These are phyloP conservation scores for Pocillopora meandrina DNA, from an alignment of 92 coral and sea anemone species.

Conservation along the genomic window DNA sequence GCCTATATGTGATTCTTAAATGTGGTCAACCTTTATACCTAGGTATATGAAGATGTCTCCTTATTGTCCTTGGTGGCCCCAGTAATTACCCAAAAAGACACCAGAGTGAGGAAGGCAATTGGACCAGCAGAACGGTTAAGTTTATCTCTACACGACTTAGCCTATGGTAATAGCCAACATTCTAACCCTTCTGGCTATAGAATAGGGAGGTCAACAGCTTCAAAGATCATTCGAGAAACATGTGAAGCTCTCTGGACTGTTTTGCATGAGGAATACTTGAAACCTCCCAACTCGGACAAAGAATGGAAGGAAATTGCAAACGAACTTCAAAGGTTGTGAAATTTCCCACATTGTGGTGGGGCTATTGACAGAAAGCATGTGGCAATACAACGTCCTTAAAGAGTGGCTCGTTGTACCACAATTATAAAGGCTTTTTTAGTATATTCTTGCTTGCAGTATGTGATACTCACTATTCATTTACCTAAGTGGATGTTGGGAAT, in stretches of 20 bases:
- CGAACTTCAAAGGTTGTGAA: constrained; percentile 30
- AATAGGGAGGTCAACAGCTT: constrained; percentile 55
- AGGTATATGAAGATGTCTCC: constrained; percentile 49
- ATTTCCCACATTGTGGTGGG: constrained; percentile 57
- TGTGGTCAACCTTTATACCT: not conserved
- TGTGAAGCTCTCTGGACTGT: constrained; percentile 59
- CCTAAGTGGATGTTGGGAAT: constrained; percentile 64
- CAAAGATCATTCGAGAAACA: constrained; percentile 56
- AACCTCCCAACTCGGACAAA: constrained; percentile 29
- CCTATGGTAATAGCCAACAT: constrained; percentile 46
- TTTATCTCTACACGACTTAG: constrained; percentile 30
- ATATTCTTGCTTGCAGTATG: constrained; percentile 63
- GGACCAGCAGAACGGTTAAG: constrained; percentile 41
- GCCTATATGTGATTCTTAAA: too few species aligned
- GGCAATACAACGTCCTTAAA: constrained; percentile 47
- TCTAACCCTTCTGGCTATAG: constrained; percentile 46
- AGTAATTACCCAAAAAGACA: constrained; percentile 9
- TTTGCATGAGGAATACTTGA: constrained; percentile 42
- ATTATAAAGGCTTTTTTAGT: constrained; percentile 51
- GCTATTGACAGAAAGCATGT: constrained; percentile 74
- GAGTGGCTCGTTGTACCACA: constrained; percentile 51
- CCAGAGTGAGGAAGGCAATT: constrained; percentile 37
- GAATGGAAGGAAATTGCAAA: constrained; percentile 1
- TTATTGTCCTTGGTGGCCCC: constrained; percentile 37
- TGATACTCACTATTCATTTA: constrained; percentile 68